These are phyloP conservation scores for Drosophila elegans DNA, from an alignment of 1,140 invertebrate species.

Conservation along the genomic window DNA sequence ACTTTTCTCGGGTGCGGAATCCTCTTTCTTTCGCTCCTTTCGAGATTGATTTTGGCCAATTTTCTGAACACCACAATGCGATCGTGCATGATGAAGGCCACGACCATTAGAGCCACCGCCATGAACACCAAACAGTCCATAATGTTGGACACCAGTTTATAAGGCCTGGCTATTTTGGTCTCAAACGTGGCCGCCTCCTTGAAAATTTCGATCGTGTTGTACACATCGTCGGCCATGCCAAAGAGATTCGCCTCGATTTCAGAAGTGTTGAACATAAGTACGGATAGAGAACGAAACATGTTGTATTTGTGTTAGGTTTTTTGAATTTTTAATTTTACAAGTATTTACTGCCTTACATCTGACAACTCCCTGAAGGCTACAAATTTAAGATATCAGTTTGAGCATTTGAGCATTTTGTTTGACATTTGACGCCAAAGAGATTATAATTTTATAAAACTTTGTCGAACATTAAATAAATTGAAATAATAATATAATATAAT, in stretches of 20 bases:
- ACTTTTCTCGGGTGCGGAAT: no score
- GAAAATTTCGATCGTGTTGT: slow-evolving; percentile 23
- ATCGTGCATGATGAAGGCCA: slow-evolving; percentile 9
- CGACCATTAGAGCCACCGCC: slow-evolving; percentile 16
- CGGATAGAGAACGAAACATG: slow-evolving; percentile 21
- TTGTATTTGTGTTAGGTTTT: neutral
- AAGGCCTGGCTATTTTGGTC: slow-evolving; percentile 4
- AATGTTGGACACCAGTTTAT: slow-evolving; percentile 8
- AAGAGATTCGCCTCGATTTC: slow-evolving; percentile 40
- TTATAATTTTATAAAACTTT: no score
- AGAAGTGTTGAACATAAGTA: slow-evolving; percentile 12
- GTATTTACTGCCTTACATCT: neutral
- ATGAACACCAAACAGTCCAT: slow-evolving; percentile 33
- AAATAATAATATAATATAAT: no score
- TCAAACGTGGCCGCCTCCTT: slow-evolving; percentile 26
- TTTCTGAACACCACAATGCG: slow-evolving; percentile 1
- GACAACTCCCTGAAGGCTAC: neutral
- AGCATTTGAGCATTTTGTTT: no score
- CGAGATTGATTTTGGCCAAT: neutral
- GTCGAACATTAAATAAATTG: no score
- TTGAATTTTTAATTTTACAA: slow-evolving; percentile 15
- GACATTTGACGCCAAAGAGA: no score
- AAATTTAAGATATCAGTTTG: neutral
- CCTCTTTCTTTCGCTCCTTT: neutral
- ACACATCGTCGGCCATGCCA: slow-evolving; percentile 55